phyloP scores from a whole-genome alignment of 2,888 invertebrate genomes.

The Ommatoiulus sabulosus region DNA sequence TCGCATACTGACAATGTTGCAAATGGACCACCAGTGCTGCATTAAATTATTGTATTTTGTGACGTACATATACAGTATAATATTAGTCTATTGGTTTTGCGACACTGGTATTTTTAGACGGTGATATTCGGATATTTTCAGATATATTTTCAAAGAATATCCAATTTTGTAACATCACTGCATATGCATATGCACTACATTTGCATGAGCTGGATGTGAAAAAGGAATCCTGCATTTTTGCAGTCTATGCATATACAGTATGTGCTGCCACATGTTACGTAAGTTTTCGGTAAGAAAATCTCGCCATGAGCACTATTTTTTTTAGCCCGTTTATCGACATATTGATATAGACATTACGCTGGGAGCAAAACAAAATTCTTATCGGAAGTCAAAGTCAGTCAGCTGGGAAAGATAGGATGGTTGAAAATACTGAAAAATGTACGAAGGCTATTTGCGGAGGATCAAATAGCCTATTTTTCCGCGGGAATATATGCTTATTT shows the following conservation, averaged over 20 bases:
- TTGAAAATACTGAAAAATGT: not conserved
- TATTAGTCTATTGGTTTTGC: no score
- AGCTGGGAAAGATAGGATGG: constrained; percentile 23
- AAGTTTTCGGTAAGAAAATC: constrained; percentile 36
- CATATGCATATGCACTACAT: not conserved
- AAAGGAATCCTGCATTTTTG: not conserved
- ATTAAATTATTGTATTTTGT: not conserved
- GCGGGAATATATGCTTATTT: not conserved
- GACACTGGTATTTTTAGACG: not conserved
- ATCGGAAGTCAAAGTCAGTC: constrained; percentile 30
- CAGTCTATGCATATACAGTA: not conserved
- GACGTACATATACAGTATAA: no score
- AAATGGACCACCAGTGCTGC: not conserved
- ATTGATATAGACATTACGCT: constrained; percentile 36
- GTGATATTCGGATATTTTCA: not conserved
- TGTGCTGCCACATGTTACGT: not conserved
- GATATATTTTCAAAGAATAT: not conserved
- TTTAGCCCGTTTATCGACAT: constrained; percentile 29
- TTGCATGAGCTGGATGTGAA: not conserved
- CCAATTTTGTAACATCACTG: not conserved
- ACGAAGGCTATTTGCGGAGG: constrained; percentile 18
- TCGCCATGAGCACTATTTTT: not conserved
- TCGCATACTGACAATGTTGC: not conserved
- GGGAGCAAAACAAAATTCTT: constrained; percentile 36
- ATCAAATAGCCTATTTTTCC: not conserved